Evolutionary conservation across 2,888 invertebrate species (phyloP).

Genomic region (Margaritifera margaritifera): DNA sequence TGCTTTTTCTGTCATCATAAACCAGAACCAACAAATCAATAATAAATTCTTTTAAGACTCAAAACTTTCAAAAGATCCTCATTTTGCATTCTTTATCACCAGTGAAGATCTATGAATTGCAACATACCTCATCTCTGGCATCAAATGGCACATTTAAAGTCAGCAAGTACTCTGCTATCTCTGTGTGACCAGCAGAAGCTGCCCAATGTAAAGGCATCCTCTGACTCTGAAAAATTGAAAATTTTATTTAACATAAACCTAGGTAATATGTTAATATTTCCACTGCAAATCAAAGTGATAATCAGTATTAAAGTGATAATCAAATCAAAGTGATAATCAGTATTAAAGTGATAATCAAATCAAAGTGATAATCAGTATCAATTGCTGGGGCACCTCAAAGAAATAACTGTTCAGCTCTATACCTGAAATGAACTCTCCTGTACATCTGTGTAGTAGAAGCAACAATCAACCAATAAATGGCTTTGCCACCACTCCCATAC

Average conservation of each 20-base stretch:
- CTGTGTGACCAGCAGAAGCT: slow-evolving; percentile 83
- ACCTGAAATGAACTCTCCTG: too few species aligned
- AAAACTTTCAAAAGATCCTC: too few species aligned
- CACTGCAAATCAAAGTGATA: not conserved
- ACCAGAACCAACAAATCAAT: too few species aligned
- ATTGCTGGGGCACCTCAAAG: not conserved
- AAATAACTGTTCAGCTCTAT: not conserved
- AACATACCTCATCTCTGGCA: slow-evolving; percentile 82
- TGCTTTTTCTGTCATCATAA: too few species aligned
- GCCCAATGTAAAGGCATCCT: slow-evolving; percentile 88
- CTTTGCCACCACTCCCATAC: too few species aligned
- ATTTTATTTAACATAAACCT: slow-evolving; percentile 4
- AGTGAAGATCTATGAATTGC: not conserved
- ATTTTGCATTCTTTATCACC: too few species aligned
- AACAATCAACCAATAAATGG: too few species aligned
- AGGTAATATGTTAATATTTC: slow-evolving; percentile 10
- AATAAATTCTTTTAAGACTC: too few species aligned
- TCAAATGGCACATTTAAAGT: slow-evolving; percentile 81
- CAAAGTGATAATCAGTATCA: not conserved
- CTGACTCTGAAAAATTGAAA: slow-evolving; percentile 51
- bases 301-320: too few species aligned
- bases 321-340: not conserved
- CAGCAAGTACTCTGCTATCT: slow-evolving; percentile 82
- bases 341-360: too few species aligned
- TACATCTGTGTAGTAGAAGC: too few species aligned